Evolutionary conservation across 2,113 vertebrate genomes (phyloP).

Genomic region (Furnarius figulus): DNA sequence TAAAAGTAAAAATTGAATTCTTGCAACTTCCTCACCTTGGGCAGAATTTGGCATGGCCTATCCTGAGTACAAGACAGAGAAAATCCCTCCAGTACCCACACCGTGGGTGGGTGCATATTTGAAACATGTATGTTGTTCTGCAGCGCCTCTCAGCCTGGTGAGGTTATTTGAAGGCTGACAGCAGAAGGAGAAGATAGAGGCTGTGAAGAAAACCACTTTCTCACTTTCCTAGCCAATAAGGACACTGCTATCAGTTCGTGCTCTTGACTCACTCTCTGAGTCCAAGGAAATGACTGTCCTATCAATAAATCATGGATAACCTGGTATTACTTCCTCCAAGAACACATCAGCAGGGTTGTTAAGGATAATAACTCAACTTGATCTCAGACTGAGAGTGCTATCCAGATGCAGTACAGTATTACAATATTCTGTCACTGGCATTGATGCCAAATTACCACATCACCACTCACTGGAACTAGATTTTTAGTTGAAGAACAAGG

Average conservation of each 20-base stretch:
- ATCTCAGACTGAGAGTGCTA: neutral
- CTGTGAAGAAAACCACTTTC: neutral
- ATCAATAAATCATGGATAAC: neutral
- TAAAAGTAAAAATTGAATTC: neutral
- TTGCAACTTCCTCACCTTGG: neutral
- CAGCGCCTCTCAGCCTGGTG: neutral
- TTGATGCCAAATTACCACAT: neutral
- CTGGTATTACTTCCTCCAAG: neutral
- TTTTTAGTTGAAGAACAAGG: neutral
- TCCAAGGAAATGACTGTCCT: neutral
- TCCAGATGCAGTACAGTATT: neutral
- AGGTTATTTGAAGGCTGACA: neutral
- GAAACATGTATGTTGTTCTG: neutral
- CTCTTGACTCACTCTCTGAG: neutral
- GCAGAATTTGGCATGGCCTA: neutral
- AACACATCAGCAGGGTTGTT: neutral
- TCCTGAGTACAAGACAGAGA: neutral
- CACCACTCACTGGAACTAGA: neutral
- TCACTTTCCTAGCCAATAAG: neutral
- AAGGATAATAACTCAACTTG: neutral
- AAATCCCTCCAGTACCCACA: neutral
- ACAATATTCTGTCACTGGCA: neutral
- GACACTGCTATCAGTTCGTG: neutral
- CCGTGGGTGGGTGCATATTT: fast-evolving
- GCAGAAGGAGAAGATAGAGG: neutral